Evolutionary conservation across 1,140 invertebrate species (phyloP), one percentile per base, ranked within the genome.

Genomic region (Diuraphis noxia): DNA sequence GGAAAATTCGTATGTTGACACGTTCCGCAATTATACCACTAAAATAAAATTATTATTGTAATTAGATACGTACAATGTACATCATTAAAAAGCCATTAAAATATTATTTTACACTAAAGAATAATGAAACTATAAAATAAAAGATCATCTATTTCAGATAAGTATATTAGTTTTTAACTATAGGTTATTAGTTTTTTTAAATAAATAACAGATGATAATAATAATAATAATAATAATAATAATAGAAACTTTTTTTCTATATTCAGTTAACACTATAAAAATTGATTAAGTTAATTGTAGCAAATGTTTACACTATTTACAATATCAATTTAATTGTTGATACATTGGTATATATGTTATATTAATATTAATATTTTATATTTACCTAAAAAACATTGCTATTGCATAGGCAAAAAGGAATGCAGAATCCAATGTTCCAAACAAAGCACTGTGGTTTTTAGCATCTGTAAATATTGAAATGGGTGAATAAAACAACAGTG

Each of bases 371-470:
- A 41, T 40, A 81, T 34, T 34, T 82, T 8, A 34, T 49, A 85
- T 92, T 93, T 93, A 97, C 97, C 97, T 94, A 94, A 97, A 82
- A 94, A 99, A 99, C 98, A 99, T 99, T 87, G 97, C 97, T 92
- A 96, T 94, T 1, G 98, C 98, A 94, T 99, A 99, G 1, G 97
- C 95, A 94, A 99, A 98, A 2, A 99, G 95, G 94, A 98, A 99
- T 10, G 97, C 96, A 0, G 97, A 98, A 93, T 99, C 98, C 92
- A 99, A 94, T 17, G 96, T 95, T 23, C 98, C 98, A 43, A 99
- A 95, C 34, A 99, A 94, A n/a, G 96, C 95, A 91, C 96, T 95
- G 8, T 97, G 96, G 94, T 97, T 95, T n/a, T 94, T 93, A 46
- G 95, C 96, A 95, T 98, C 97, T 98, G 93, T 36, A 95, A 95